Evolutionary conservation across 2,888 invertebrate genomes (phyloP).

Genomic region (Plutella xylostella): DNA sequence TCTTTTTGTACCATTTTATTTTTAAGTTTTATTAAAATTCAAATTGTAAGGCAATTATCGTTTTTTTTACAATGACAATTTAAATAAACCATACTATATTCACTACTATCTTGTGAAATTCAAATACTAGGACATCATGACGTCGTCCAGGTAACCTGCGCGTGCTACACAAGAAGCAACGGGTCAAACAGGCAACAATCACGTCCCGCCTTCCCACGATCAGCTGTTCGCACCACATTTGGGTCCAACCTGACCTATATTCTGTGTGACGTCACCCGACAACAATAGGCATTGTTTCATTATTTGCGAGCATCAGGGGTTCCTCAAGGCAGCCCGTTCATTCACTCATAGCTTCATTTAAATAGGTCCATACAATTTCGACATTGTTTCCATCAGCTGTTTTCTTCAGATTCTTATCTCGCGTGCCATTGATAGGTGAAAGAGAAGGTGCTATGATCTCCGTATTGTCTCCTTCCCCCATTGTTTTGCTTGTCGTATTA

Average conservation of each 20-base stretch:
- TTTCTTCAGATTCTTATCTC: conserved; percentile 53
- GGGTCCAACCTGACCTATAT: conserved; percentile 63
- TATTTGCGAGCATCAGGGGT: conserved; percentile 61
- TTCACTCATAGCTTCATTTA: conserved; percentile 58
- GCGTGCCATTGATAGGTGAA: conserved; percentile 41
- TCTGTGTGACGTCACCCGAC: conserved; percentile 57
- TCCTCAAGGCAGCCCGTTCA: conserved; percentile 58
- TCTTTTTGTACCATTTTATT: no score
- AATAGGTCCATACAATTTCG: conserved; percentile 49
- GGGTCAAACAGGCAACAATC: not conserved
- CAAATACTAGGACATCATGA: no score
- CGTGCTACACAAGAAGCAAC: not conserved
- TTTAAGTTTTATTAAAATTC: no score
- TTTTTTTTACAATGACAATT: no score
- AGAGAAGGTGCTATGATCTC: conserved; percentile 49
- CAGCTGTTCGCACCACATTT: conserved; percentile 59
- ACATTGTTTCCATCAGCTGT: conserved; percentile 63
- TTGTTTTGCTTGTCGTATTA: conserved; percentile 40
- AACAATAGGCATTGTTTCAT: conserved; percentile 69
- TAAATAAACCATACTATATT: no score
- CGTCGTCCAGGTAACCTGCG: no score
- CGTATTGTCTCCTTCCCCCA: conserved; percentile 18
- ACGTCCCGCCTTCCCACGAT: conserved; percentile 38
- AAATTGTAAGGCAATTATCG: no score
- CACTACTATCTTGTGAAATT: no score